A percentile compares a stretch with the other conserved stretches of the same genome.
Conservation (phyloP, 2,888 invertebrate species). For the Mythimna impura region DNA sequence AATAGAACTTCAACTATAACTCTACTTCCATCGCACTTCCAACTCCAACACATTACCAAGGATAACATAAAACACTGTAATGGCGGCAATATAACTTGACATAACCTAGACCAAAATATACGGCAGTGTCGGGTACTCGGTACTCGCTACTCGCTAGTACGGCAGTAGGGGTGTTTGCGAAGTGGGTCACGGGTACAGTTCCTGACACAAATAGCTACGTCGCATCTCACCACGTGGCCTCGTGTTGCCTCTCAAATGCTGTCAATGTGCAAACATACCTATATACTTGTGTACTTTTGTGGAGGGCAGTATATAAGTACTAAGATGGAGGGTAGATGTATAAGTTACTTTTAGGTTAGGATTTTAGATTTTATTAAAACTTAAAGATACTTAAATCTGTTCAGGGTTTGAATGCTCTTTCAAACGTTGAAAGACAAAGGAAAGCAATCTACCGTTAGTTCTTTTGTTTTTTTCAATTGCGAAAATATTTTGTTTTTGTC, state of each 20-base stretch:
- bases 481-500: not conserved
- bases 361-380: slow-evolving; percentile 7
- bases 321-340: slow-evolving; percentile 9
- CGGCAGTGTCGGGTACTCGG: slow-evolving; percentile 71
- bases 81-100: slow-evolving; percentile 73
- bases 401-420: not conserved
- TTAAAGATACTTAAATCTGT: not conserved
- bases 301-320: slow-evolving; percentile 18
- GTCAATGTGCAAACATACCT: slow-evolving; percentile 64
- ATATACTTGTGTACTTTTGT: slow-evolving; percentile 25
- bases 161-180: slow-evolving; percentile 82
- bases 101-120: slow-evolving; percentile 88
- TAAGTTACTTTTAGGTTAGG: not conserved
- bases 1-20: slow-evolving; percentile 14
- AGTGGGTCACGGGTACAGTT: slow-evolving; percentile 89
- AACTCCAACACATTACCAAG: slow-evolving; percentile 51
- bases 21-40: slow-evolving; percentile 46
- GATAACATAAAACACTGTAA: slow-evolving; percentile 65
- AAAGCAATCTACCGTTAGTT: not conserved
- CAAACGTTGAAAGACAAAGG: slow-evolving; percentile 8
- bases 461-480: not conserved
- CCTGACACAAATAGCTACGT: slow-evolving; percentile 88
- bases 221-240: slow-evolving; percentile 86
- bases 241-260: slow-evolving; percentile 74
- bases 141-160: slow-evolving; percentile 51